phyloP scores from a whole-genome alignment of 2,113 vertebrate genomes.

The Nematolebias whitei region DNA sequence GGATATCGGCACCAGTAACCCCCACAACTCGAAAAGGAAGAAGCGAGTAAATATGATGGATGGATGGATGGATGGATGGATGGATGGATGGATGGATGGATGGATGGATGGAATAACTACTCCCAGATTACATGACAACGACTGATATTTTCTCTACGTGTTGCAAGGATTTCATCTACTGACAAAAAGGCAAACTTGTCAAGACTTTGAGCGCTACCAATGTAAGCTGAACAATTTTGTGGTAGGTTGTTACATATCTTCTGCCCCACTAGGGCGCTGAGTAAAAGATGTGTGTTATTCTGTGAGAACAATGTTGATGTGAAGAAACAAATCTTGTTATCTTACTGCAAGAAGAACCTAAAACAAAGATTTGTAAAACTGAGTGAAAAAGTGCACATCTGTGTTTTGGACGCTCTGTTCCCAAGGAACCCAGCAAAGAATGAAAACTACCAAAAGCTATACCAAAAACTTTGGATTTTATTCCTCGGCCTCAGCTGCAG shows the following conservation, averaged over 20 bases:
- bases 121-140: no score
- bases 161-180: no score
- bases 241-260: neutral
- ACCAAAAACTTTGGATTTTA: slow-evolving; percentile 12
- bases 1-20: no score
- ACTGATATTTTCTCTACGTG: no score
- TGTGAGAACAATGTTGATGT: slow-evolving; percentile 3
- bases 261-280: neutral
- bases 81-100: no score
- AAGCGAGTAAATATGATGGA: no score
- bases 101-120: no score
- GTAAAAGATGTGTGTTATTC: slow-evolving; percentile 27
- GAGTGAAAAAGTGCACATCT: slow-evolving; percentile 6
- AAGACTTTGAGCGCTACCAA: no score
- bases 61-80: no score
- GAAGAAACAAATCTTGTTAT: slow-evolving; percentile 18
- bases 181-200: no score
- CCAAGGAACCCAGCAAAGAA: slow-evolving; percentile 43
- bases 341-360: slow-evolving; percentile 9
- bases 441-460: slow-evolving; percentile 29
- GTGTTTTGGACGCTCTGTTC: slow-evolving; percentile 21
- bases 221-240: neutral
- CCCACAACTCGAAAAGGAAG: no score
- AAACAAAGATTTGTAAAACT: slow-evolving; percentile 13
- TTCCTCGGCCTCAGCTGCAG: slow-evolving; percentile 36